Evolutionary conservation across 2,113 vertebrate species (phyloP).

Genomic region (Bubalus kerabau): DNA sequence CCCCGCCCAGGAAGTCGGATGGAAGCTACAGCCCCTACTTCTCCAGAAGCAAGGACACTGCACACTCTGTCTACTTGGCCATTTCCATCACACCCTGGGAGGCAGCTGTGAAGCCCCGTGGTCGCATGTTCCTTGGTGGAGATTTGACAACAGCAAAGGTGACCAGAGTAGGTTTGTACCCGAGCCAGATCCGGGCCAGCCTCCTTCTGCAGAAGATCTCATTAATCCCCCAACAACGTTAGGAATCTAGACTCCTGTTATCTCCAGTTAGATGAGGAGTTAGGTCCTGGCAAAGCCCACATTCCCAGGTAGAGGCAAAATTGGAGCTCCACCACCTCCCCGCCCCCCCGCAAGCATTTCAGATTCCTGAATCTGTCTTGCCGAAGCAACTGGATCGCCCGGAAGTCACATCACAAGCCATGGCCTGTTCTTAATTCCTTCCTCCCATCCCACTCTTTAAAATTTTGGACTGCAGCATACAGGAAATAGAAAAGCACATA

Average conservation of each 20-base stretch:
- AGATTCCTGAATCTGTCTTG: not conserved
- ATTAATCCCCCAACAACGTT: accelerated
- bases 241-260: accelerated
- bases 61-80: accelerated
- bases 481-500: accelerated
- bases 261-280: not conserved
- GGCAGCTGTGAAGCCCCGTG: not conserved
- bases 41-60: accelerated
- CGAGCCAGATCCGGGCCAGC: not conserved
- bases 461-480: accelerated
- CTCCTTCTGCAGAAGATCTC: not conserved
- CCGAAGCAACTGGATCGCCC: not conserved
- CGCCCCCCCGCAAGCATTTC: not conserved
- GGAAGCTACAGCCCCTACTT: not conserved
- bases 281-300: not conserved
- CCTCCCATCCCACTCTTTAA: accelerated
- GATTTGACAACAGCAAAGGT: accelerated
- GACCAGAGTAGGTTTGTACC: accelerated
- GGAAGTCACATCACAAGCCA: not conserved
- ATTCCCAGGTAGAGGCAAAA: not conserved
- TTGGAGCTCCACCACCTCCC: not conserved
- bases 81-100: accelerated
- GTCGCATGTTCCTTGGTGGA: accelerated
- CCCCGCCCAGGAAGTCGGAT: not conserved
- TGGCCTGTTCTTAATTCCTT: not conserved